A percentile compares a stretch with the other conserved stretches of the same genome.
phyloP scores from a whole-genome alignment of 1,140 invertebrate genomes.

The Hyles vespertilio region DNA sequence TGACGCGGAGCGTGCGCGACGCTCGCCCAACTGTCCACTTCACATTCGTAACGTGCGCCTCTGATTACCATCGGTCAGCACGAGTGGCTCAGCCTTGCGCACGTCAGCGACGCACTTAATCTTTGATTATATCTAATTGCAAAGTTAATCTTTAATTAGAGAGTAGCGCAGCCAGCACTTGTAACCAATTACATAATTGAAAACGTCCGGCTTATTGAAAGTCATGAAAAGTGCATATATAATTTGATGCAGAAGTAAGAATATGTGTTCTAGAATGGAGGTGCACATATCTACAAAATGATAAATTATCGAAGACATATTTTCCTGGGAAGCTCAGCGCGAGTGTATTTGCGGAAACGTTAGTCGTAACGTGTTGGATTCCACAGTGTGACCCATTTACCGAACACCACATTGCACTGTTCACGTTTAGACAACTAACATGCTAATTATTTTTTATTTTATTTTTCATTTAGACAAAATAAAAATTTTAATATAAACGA shows the following conservation, averaged over 20 bases:
- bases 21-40: slow-evolving; percentile 1
- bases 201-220: too few species aligned
- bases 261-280: too few species aligned
- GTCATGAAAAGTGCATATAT: too few species aligned
- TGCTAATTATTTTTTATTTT: not conserved
- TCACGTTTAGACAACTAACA: not conserved
- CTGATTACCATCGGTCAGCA: slow-evolving; percentile 1
- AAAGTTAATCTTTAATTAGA: too few species aligned
- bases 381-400: slow-evolving; percentile 13
- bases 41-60: not conserved
- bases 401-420: slow-evolving; percentile 11
- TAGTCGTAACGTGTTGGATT: not conserved
- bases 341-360: slow-evolving; percentile 16
- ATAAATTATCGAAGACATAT: too few species aligned
- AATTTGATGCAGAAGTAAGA: too few species aligned
- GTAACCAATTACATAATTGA: not conserved
- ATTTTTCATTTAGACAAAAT: too few species aligned
- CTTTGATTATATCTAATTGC: too few species aligned
- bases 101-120: slow-evolving; percentile 11
- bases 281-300: too few species aligned
- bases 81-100: not conserved
- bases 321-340: not conserved
- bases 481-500: too few species aligned
- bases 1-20: slow-evolving; percentile 28
- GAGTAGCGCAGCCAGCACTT: too few species aligned